Evolutionary conservation across 2,113 vertebrate genomes (phyloP).

Genomic region (Dicerorhinus sumatrensis): DNA sequence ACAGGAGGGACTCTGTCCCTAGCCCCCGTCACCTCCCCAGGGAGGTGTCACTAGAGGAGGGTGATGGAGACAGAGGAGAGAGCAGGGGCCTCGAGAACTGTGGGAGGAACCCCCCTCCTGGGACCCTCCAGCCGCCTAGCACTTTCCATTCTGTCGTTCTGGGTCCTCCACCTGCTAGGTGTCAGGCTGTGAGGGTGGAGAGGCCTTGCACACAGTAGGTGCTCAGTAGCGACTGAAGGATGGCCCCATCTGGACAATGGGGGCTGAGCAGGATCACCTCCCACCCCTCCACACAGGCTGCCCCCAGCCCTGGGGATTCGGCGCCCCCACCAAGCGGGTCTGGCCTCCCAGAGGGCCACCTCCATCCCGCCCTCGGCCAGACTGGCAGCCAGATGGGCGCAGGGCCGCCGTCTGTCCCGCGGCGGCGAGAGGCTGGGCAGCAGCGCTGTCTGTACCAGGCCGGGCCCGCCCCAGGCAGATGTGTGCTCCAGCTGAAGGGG

Average conservation of each 20-base stretch:
- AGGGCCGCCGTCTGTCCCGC: background rate
- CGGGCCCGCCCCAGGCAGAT: slow-evolving; percentile 36
- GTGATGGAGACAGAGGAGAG: background rate
- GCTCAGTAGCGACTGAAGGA: background rate
- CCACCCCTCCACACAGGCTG: background rate
- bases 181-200: background rate
- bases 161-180: background rate
- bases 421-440: background rate
- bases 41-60: background rate
- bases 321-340: background rate
- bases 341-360: background rate
- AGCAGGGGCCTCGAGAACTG: background rate
- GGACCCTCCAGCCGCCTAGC: background rate
- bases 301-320: background rate
- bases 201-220: background rate
- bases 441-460: slow-evolving; percentile 51
- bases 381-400: background rate
- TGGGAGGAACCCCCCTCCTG: background rate
- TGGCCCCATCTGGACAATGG: background rate
- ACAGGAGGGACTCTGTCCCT: background rate
- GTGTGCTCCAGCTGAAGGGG: slow-evolving; percentile 61
- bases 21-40: too few relatives aligned
- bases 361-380: background rate
- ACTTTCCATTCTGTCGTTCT: background rate
- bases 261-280: background rate